Evolutionary conservation across 2,113 vertebrate species (phyloP).

Genomic region (Lethenteron reissneri): DNA sequence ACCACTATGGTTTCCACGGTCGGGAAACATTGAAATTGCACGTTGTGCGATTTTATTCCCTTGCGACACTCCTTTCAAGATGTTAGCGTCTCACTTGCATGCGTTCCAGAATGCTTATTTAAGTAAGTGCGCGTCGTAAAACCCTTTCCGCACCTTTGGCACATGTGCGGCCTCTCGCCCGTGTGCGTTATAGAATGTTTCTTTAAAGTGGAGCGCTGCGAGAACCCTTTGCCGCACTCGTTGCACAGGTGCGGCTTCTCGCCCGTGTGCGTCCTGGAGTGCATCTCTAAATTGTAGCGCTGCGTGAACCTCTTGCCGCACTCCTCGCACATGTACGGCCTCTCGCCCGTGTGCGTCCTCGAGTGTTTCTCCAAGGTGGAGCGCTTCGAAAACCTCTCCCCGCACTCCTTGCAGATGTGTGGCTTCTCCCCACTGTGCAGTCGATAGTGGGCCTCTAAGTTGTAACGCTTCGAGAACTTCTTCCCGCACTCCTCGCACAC

Average conservation of each 20-base stretch:
- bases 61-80: too few relatives aligned
- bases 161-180: neutral
- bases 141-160: neutral
- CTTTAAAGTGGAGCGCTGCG: slow-evolving; percentile 12
- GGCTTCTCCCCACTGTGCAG: neutral
- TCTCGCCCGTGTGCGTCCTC: neutral
- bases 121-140: neutral
- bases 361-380: neutral
- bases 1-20: too few relatives aligned
- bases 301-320: slow-evolving; percentile 10
- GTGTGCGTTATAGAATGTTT: neutral
- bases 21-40: too few relatives aligned
- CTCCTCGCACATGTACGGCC: neutral
- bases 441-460: neutral
- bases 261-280: slow-evolving; percentile 19
- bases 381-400: neutral
- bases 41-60: too few relatives aligned
- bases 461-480: neutral
- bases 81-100: too few relatives aligned
- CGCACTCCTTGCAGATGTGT: neutral
- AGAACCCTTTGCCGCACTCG: slow-evolving; percentile 16
- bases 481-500: slow-evolving; percentile 3
- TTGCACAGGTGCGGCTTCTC: slow-evolving; percentile 15
- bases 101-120: too few relatives aligned
- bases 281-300: slow-evolving; percentile 18